Evolutionary conservation across 2,888 invertebrate genomes (phyloP).

Genomic region (Drosophila meridionalis): DNA sequence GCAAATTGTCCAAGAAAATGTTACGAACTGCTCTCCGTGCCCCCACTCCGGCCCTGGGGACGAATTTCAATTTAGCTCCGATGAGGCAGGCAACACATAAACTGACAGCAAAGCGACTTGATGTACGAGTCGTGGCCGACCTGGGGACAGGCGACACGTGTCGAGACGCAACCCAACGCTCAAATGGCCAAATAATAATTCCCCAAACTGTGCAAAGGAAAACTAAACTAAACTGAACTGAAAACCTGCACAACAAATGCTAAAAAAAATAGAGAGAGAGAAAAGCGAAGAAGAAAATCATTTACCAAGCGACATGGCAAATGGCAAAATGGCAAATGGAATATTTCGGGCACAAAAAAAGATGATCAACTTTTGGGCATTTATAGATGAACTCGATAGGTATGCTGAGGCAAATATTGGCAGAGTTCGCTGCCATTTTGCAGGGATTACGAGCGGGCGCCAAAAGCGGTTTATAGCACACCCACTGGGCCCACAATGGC

Average conservation of each 20-base stretch:
- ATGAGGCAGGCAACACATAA: conserved; percentile 52
- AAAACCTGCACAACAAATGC: conserved; percentile 40
- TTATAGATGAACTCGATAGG: conserved; percentile 35
- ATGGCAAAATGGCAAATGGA: background rate
- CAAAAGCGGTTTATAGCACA: conserved; percentile 53
- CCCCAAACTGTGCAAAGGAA: conserved; percentile 39
- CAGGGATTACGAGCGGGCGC: conserved; percentile 48
- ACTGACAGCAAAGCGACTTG: conserved; percentile 55
- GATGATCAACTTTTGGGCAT: conserved; percentile 27
- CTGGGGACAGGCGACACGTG: conserved; percentile 57
- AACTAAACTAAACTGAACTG: conserved; percentile 31
- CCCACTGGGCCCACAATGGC: conserved; percentile 20
- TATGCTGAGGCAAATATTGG: conserved; percentile 43
- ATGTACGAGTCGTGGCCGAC: conserved; percentile 38
- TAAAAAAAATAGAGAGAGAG: conserved; percentile 36
- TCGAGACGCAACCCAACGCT: conserved; percentile 35
- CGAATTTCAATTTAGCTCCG: conserved; percentile 69
- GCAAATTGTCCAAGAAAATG: conserved; percentile 21
- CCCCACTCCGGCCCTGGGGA: conserved; percentile 45
- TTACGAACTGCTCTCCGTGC: background rate
- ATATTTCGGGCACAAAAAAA: conserved; percentile 6
- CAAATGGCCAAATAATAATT: conserved; percentile 69
- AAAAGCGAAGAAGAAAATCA: conserved; percentile 29
- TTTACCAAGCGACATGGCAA: conserved; percentile 37
- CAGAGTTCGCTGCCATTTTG: conserved; percentile 32